Base-by-base conservation (phyloP, 1,140 invertebrate genomes). In the Ips typographus region DNA sequence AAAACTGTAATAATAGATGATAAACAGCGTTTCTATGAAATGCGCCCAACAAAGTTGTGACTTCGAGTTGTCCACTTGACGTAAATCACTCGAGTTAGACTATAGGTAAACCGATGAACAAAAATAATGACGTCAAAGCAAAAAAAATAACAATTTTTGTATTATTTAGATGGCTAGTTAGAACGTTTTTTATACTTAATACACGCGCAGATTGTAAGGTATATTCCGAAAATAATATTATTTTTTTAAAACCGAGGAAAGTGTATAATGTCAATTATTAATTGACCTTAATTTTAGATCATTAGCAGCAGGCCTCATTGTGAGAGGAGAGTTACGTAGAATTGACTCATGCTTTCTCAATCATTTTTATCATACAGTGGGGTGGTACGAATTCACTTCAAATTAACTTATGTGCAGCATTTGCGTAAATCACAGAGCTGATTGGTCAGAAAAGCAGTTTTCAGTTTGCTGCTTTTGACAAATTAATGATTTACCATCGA, bases 91-190 rank as follows among this genome's bases (percentile, higher is more conserved):
- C 44, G 44, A 49, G 44, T 49, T 49, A 6, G 44, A 49, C 44
- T 22, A 22, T 22, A 22, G 22, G 22, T 22, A 49, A 49, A 63
- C 72, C 72, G 72, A 73, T 73, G 64, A 71, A 71, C 72, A 73
- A 73, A 73, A 65, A 73, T 73, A 73, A 71, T 73, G 72, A 73
- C 72, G 67, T 68, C 58, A 56, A 69, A 59, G 43, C 44, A 65
- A 67, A 68, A 41, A 68, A 61, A 59, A 59, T 40, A 49, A 49
- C 6, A 59, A 59, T 59, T 67, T 56, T 63, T 44, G 44, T 69
- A 64, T 70, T 61, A 60, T 65, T 72, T 72, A 72, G 62, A n/a
- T 42, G 52, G 51, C 57, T 63, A 61, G 67, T 63, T 68, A 68
- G 67, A 68, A 51, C 63, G 3, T 62, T 68, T 68, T 68, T 63